Base-by-base conservation (phyloP, 2,888 invertebrate species). In the Osmoderma eremita region DNA sequence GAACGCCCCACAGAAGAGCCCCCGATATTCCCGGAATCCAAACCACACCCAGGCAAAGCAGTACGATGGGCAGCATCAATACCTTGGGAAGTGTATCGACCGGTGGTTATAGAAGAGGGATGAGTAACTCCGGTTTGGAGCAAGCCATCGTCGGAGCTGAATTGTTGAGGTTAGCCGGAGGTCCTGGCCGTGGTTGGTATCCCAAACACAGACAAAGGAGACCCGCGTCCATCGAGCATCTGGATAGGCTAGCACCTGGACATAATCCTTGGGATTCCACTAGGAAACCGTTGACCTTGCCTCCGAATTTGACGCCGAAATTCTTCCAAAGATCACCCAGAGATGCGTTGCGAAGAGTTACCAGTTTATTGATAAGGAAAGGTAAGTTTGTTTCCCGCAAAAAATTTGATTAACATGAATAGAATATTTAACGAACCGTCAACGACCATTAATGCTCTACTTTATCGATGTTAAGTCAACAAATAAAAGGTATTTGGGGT, bases 281-380 rank as follows among this genome's bases (percentile, higher is more conserved):
- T 84, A 86, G 93, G 77, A 94, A 94, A 79, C 94, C 94, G 3
- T 86, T 93, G 72, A 94, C 94, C n/a, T 85, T 94, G 77, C 94
- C 94, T 63, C 94, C 94, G 68, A 94, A 94, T 85, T 85, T 94
- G 78, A 93, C 93, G 72, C 94, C 94, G 76, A 93, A 93, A 83
- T 94, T 94, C 87, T 91, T 94, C 86, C 92, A 94, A 81, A 91
- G 92, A 83, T 93, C 93, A 73, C 93, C 93, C 53, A 87, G 93
- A 78, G 94, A 94, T 83, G 94, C 94, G 69, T 86, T 94, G 74
- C 87, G 94, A 78, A 89, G 94, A 82, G 94, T 94, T 79, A 94
- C 94, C 81, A 94, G 94, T 86, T 88, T 94, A 83, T 88, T 94
- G 81, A 94, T 94, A 83, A 54, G 68, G 39, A 76, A 67, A 67